These are phyloP conservation scores for Diaphora mendica DNA, from an alignment of 2,888 invertebrate genomes.

Conservation along the genomic window DNA sequence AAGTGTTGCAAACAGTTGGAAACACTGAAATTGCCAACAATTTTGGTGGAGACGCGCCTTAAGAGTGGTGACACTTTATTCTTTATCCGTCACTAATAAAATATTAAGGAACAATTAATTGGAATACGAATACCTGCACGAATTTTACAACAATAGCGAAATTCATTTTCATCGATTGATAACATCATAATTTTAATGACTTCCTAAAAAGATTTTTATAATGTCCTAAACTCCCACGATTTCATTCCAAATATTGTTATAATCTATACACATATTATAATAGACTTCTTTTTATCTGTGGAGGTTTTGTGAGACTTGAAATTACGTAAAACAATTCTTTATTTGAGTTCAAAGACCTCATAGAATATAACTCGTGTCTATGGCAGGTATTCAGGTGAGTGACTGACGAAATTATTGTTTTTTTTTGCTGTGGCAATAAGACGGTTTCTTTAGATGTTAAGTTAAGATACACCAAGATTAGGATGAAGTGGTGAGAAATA, in stretches of 20 bases:
- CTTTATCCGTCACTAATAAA: too few relatives aligned
- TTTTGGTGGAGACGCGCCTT: too few relatives aligned
- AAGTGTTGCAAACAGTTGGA: too few relatives aligned
- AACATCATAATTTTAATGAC: background rate
- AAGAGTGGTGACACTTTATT: too few relatives aligned
- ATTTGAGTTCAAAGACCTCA: constrained; percentile 32
- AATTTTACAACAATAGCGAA: background rate
- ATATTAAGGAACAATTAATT: too few relatives aligned
- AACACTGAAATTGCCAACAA: too few relatives aligned
- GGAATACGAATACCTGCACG: too few relatives aligned
- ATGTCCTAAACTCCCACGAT: background rate
- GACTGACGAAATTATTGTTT: constrained; percentile 19
- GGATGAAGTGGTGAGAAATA: background rate
- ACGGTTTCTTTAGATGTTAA: constrained; percentile 27
- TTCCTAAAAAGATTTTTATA: background rate
- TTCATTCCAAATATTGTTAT: background rate
- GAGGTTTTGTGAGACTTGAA: constrained; percentile 9
- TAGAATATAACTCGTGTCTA: constrained; percentile 24
- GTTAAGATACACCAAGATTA: constrained; percentile 17
- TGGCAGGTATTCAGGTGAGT: constrained; percentile 19
- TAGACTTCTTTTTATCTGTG: background rate
- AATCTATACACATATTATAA: background rate
- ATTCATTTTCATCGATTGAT: background rate
- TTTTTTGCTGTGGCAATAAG: constrained; percentile 19
- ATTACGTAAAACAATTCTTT: constrained; percentile 33